Evolutionary conservation across 2,888 invertebrate genomes (phyloP).

Genomic region (Fragum whitleyi): DNA sequence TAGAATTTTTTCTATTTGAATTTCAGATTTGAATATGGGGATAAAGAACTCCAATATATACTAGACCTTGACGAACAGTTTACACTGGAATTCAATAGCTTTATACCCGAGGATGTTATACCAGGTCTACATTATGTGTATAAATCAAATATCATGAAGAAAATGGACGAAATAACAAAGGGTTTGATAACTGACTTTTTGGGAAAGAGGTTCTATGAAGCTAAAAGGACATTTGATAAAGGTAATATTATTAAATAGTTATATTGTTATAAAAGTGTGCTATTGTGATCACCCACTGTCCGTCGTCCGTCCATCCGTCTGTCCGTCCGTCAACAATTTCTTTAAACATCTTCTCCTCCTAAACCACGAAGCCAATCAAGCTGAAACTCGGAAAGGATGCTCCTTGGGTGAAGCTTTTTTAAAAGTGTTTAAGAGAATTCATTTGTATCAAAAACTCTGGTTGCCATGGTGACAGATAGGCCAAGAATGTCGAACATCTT

Average conservation of each 20-base stretch:
- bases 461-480: no score
- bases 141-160: conserved; percentile 28
- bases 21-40: conserved; percentile 37
- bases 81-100: not conserved
- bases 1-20: not conserved
- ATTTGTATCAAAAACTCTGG: no score
- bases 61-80: conserved; percentile 31
- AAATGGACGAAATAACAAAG: conserved; percentile 12
- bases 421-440: no score
- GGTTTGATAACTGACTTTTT: not conserved
- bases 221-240: conserved; percentile 11
- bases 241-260: not conserved
- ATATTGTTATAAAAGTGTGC: no score
- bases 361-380: no score
- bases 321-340: no score
- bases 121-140: conserved; percentile 38
- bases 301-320: no score
- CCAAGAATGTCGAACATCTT: no score
- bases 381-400: no score
- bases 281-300: no score
- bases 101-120: conserved; percentile 39
- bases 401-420: no score
- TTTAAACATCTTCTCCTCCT: no score
- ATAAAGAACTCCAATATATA: conserved; percentile 36
- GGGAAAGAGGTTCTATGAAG: conserved; percentile 6